Percentiles rank a stretch among this genome's conserved stretches.
Evolutionary conservation across 2,888 invertebrate genomes (phyloP).

Genomic region (Drosophila niveifrons): DNA sequence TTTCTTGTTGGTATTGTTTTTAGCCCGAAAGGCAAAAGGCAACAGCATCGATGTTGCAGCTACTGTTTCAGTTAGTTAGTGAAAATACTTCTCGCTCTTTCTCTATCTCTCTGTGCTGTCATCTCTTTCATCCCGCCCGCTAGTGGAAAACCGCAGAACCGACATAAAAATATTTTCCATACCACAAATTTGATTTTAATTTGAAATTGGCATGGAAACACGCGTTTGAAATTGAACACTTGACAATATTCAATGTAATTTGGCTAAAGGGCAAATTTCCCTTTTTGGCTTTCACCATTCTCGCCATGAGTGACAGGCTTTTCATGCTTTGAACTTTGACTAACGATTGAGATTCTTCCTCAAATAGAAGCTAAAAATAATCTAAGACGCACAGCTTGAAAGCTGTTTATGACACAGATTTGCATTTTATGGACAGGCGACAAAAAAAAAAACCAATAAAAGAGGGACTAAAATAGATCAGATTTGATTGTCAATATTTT

Average conservation of each 20-base stretch:
- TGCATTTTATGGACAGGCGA: no score
- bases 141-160: slow-evolving; percentile 24
- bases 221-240: slow-evolving; percentile 40
- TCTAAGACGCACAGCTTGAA: background rate
- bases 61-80: slow-evolving; percentile 21
- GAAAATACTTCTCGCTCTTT: slow-evolving; percentile 7
- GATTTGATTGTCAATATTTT: no score
- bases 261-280: slow-evolving; percentile 1
- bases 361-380: background rate
- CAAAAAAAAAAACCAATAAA: no score
- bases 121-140: background rate
- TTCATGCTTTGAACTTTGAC: background rate
- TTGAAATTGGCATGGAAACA: slow-evolving; percentile 47
- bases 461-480: no score
- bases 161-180: slow-evolving; percentile 42
- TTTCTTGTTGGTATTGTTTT: slow-evolving; percentile 16
- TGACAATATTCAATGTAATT: slow-evolving; percentile 16
- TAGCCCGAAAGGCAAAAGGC: slow-evolving; percentile 41
- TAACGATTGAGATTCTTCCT: background rate
- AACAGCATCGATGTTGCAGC: slow-evolving; percentile 12
- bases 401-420: no score
- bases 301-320: slow-evolving; percentile 12
- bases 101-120: background rate
- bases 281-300: background rate
- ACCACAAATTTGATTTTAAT: slow-evolving; percentile 64